Base-by-base conservation (phyloP, 2,113 vertebrate species). In the Cephalopterus ornatus region DNA sequence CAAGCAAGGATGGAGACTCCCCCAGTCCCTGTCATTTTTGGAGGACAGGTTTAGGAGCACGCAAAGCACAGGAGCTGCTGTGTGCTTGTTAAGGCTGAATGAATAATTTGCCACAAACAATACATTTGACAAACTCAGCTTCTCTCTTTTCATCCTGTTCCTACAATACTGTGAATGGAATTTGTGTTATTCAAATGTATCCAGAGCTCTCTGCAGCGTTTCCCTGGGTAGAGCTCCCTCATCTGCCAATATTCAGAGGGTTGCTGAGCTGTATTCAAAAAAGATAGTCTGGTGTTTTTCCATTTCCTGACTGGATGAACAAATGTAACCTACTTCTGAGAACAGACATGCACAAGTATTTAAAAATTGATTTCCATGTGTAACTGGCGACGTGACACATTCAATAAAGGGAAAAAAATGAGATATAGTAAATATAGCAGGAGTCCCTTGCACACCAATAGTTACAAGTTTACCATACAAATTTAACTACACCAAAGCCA, bases 321-420 rank as follows among this genome's bases (percentile, higher is more conserved):
- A 82, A 92, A 81, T 19, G 47, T 76, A 96, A 83, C 85, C 85
- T 93, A 85, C 66, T 93, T 94, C 71, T 88, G 53, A 35, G 77
- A 73, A 81, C 13, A 91, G 50, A 42, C 35, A 21, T 7, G 52
- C 39, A 92, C 39, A 16, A 68, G 46, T 94, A 85, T 67, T 95
- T 93, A 94, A 94, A 96, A 93, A 88, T 59, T 91, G 8, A 85
- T 95, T 95, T 88, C 46, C 27, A 3, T 14, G 49, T 58, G 16
- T 76, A 89, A 24, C 28, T 22, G 56, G 26, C 47, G 56, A 6
- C 24, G 53, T 63, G 53, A 61, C 71, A 85, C 27, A 53, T 61
- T 21, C 56, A 41, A 11, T 8, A 20, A 20, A 22, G 19, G 24
- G 12, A 13, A 39, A 50, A 50, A 61, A 30, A 2, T 3, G 15